phyloP scores from a whole-genome alignment of 2,113 vertebrate species.

The Dissostichus mawsoni region DNA sequence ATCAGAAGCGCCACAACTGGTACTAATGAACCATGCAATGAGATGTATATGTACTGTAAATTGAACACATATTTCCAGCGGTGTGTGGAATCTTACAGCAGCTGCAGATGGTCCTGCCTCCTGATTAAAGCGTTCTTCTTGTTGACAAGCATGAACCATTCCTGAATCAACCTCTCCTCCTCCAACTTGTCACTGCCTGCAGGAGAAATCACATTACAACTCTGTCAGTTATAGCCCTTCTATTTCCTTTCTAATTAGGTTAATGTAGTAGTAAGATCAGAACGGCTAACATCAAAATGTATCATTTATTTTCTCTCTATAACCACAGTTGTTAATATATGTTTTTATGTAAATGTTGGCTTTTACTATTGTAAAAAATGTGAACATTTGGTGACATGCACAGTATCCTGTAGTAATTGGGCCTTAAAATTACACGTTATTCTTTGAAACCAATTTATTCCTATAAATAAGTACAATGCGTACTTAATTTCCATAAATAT shows the following conservation, averaged over 20 bases:
- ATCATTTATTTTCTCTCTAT: neutral
- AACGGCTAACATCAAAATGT: neutral
- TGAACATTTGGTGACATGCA: neutral
- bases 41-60: too few relatives aligned
- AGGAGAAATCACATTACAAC: neutral
- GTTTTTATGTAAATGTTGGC: neutral
- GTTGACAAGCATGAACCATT: constrained; percentile 93
- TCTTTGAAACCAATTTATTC: neutral
- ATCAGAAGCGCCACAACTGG: neutral
- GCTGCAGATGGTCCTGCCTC: constrained; percentile 91
- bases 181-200: constrained; percentile 86
- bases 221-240: neutral
- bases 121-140: constrained; percentile 93
- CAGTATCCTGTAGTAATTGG: neutral
- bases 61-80: neutral
- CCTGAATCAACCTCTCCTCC: constrained; percentile 91
- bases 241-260: neutral
- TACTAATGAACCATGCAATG: neutral
- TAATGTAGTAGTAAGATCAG: neutral
- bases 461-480: neutral
- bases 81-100: constrained; percentile 81
- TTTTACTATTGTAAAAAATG: neutral
- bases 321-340: neutral
- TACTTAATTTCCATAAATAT: neutral
- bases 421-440: neutral